Percentiles rank a stretch among this genome's conserved stretches.
Evolutionary conservation across 1,140 invertebrate species (phyloP).

Genomic region (Monochamus saltuarius): DNA sequence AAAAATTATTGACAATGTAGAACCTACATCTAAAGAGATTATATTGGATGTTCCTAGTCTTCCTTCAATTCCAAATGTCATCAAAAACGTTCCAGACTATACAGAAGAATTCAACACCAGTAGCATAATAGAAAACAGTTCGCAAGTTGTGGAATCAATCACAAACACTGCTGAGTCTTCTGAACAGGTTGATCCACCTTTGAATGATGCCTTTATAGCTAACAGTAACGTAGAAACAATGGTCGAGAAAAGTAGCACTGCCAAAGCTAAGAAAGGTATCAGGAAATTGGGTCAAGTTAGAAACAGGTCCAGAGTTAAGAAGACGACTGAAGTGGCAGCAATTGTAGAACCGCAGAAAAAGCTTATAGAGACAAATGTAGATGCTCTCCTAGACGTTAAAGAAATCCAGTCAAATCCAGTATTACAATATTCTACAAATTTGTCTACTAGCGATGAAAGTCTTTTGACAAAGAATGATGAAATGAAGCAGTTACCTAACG

Average conservation of each 20-base stretch:
- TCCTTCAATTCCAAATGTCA: background rate
- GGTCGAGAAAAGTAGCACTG: background rate
- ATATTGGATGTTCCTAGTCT: no score
- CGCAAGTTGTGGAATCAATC: background rate
- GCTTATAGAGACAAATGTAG: constrained; percentile 17
- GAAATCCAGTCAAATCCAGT: constrained; percentile 1
- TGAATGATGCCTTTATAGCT: background rate
- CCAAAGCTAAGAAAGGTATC: background rate
- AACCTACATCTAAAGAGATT: no score
- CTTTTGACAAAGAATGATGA: background rate
- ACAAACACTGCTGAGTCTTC: background rate
- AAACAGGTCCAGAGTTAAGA: constrained; percentile 1
- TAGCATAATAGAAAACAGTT: background rate
- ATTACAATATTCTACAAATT: background rate
- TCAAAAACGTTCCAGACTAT: background rate
- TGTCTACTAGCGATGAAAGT: background rate
- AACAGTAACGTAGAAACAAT: background rate
- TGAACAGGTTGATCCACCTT: background rate
- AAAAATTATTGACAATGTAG: no score
- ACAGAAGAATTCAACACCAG: background rate
- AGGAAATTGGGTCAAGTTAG: constrained; percentile 5
- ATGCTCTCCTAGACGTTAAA: constrained; percentile 17
- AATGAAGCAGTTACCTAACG: background rate
- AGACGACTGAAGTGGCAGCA: background rate
- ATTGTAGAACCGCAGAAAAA: background rate